A percentile compares a stretch with the other conserved stretches of the same genome.
Conservation (phyloP, 2,797 vertebrate genomes). For the Saxicola maurus region DNA sequence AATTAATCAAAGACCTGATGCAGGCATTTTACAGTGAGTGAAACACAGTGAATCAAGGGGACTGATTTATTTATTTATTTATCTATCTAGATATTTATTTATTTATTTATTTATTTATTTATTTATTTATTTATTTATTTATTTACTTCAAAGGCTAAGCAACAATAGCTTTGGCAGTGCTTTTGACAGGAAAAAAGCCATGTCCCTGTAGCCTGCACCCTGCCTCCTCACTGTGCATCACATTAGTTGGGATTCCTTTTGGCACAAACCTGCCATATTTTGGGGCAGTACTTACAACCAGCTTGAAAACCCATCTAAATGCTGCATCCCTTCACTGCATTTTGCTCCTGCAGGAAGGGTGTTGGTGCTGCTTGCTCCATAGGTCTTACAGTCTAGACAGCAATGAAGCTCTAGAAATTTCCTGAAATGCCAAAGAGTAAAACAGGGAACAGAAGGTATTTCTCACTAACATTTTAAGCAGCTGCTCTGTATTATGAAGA, state of each 20-base stretch:
- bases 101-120: background rate
- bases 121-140: background rate
- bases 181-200: background rate
- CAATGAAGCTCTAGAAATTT: background rate
- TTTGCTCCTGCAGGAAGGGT: background rate
- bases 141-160: background rate
- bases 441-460: background rate
- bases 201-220: background rate
- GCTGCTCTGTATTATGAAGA: background rate
- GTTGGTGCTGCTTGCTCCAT: background rate
- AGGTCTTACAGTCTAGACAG: background rate
- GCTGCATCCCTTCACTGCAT: background rate
- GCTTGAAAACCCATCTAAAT: background rate
- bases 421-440: background rate
- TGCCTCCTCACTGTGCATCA: background rate
- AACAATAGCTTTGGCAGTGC: background rate
- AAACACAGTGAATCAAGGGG: background rate
- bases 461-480: background rate
- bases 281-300: background rate
- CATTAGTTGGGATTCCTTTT: background rate
- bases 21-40: background rate
- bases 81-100: background rate
- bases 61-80: background rate
- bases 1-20: background rate
- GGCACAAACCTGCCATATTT: rapidly evolving